Evolutionary conservation across 2,888 invertebrate species (phyloP), one percentile per base, ranked within the genome.

Genomic region (Barypeithes pellucidus): DNA sequence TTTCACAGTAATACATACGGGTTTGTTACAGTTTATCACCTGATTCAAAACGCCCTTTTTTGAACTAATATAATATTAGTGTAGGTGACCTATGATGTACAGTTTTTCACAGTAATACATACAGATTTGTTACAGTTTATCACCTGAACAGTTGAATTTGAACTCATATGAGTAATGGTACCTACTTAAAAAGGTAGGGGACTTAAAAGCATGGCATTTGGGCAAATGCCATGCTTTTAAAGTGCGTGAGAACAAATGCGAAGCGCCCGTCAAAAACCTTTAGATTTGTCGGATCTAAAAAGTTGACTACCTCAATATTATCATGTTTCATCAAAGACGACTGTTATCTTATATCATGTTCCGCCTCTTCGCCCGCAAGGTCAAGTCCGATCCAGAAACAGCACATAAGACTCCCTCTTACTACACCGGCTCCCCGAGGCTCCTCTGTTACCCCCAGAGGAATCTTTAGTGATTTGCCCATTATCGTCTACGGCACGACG

Each of bases 401-500:
- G 63, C 71, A 29, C 45, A 14, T 14, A 36, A 60, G 29, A 47
- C 61, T 61, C 61, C 61, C 61, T 45, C 22, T 43, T 45, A 24
- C 45, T 43, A 45, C 45, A 18, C 24, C 9, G 57, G 2, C 16
- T 33, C 45, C 63, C 63, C 63, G 14, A 18, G 7, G 5, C 20
- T 18, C n/a, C 36, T 45, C 12, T n/a, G 39, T 16, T 16, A 11
- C 24, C 61, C 61, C 24, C 14, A 14, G 20, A 33, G 67, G 59
- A 24, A 52, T 67, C 67, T 50, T 72, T 63, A 67, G 39, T 61
- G 50, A 60, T 52, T 65, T 65, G 47, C 67, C 24, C 60, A 45
- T 54, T 22, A 43, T 83, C 83, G 85, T 86, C 29, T 29, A 29
- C 8, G 29, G 29, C 29, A 5, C 5, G 29, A 2, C 7, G 5